Evolutionary conservation across 2,888 invertebrate species (phyloP).

Genomic region (Eupithecia tripunctaria): DNA sequence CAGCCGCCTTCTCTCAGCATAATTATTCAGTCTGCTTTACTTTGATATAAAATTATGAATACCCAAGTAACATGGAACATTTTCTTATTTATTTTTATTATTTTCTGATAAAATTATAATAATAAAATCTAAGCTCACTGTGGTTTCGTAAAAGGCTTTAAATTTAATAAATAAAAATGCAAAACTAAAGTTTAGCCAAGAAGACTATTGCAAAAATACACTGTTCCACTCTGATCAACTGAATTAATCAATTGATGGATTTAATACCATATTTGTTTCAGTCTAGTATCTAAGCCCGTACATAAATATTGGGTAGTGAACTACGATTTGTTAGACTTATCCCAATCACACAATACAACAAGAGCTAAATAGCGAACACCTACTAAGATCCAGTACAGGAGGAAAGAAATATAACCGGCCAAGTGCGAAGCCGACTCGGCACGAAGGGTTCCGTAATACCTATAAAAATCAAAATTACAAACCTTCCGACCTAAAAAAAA

Average conservation of each 20-base stretch:
- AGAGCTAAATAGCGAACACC: not conserved
- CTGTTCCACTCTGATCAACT: not conserved
- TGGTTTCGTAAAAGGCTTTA: not conserved
- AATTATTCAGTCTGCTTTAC: conserved; percentile 29
- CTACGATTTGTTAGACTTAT: not conserved
- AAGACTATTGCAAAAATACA: not conserved
- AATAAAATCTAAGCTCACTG: too few relatives aligned
- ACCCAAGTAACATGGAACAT: not conserved
- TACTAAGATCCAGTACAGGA: not conserved
- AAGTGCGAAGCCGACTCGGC: too few relatives aligned
- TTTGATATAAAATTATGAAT: conserved; percentile 31
- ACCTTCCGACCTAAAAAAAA: too few relatives aligned
- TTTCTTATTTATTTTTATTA: not conserved
- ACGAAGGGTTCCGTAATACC: too few relatives aligned
- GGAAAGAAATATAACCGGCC: too few relatives aligned
- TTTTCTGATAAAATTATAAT: not conserved
- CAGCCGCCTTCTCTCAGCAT: conserved; percentile 39
- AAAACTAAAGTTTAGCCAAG: not conserved
- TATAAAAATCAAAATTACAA: too few relatives aligned
- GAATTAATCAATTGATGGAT: not conserved
- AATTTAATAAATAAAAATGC: not conserved
- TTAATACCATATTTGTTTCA: not conserved
- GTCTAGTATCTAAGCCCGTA: not conserved
- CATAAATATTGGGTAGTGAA: too few relatives aligned
- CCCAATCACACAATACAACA: not conserved